Conservation (phyloP, 2,888 invertebrate species). For the Taphrorychus bicolor region DNA sequence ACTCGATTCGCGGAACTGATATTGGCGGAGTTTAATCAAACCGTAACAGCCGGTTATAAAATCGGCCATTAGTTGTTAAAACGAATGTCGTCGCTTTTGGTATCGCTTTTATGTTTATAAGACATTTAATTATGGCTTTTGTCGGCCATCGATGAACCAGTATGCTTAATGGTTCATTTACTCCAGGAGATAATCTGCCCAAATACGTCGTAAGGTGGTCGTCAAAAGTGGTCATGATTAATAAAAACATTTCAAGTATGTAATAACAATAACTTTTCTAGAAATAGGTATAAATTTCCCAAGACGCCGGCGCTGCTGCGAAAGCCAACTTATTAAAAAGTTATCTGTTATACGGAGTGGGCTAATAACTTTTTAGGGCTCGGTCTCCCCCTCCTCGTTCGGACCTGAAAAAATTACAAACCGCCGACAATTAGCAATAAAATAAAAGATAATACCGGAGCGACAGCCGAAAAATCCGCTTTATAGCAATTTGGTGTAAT, state of each 20-base stretch:
- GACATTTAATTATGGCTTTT: not conserved
- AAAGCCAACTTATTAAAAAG: conserved; percentile 19
- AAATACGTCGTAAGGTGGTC: not conserved
- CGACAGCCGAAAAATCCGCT: conserved; percentile 53
- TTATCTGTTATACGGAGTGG: conserved; percentile 16
- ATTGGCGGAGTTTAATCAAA: not conserved
- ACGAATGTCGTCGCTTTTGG: not conserved
- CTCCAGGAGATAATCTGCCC: not conserved
- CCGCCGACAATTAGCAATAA: conserved; percentile 55
- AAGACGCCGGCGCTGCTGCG: not conserved
- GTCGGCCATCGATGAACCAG: not conserved
- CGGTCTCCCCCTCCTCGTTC: conserved; percentile 8
- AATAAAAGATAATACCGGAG: conserved; percentile 55
- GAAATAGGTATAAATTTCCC: not conserved
- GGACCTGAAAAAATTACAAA: conserved; percentile 35
- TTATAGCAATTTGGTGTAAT: conserved; percentile 58
- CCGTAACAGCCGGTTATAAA: not conserved
- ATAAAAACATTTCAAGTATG: not conserved
- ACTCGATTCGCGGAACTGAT: not conserved
- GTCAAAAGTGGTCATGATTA: not conserved
- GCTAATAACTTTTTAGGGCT: conserved; percentile 28
- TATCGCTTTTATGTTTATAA: not conserved
- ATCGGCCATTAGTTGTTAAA: not conserved
- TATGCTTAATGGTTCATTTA: not conserved
- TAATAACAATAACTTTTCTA: not conserved